phyloP scores from a whole-genome alignment of 2,113 vertebrate genomes.

The Colistium nudipinnis region DNA sequence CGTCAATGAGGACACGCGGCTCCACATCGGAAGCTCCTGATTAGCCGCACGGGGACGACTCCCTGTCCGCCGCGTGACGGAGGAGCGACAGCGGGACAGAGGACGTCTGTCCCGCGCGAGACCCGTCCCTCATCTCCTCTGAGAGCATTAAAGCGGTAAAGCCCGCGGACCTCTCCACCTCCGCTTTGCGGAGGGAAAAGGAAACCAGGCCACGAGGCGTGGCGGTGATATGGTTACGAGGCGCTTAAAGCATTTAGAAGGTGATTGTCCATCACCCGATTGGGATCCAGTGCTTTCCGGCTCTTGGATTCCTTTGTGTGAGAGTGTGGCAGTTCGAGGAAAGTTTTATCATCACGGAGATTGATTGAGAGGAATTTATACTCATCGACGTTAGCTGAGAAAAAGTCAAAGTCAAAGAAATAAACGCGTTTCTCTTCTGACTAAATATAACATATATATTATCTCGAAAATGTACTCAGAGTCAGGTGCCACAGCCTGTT shows the following conservation, averaged over 20 bases:
- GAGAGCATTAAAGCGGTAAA: conserved; percentile 50
- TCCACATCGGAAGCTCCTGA: not conserved
- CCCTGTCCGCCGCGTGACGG: conserved; percentile 8
- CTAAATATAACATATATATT: too few relatives aligned
- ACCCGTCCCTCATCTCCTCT: conserved; percentile 19
- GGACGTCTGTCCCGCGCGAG: conserved; percentile 7
- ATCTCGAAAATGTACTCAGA: too few relatives aligned
- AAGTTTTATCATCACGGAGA: too few relatives aligned
- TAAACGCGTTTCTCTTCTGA: too few relatives aligned
- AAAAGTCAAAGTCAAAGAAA: too few relatives aligned
- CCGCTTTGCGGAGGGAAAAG: conserved; percentile 5
- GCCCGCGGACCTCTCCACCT: not conserved
- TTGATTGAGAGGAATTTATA: too few relatives aligned
- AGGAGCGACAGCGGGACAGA: conserved; percentile 26
- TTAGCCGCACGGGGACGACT: conserved; percentile 14
- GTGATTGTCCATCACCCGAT: not conserved
- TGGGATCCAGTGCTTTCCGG: not conserved
- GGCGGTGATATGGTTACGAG: not conserved
- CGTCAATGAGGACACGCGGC: conserved; percentile 8
- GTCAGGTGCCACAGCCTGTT: too few relatives aligned
- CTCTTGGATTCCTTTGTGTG: not conserved
- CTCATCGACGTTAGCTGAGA: too few relatives aligned
- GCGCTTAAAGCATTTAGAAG: conserved; percentile 1
- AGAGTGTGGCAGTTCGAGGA: too few relatives aligned
- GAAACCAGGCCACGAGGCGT: conserved; percentile 21